A percentile compares a stretch with the other conserved stretches of the same genome.
These are phyloP conservation scores for Vireo altiloquus DNA, from an alignment of 2,113 vertebrate species.

Conservation along the genomic window DNA sequence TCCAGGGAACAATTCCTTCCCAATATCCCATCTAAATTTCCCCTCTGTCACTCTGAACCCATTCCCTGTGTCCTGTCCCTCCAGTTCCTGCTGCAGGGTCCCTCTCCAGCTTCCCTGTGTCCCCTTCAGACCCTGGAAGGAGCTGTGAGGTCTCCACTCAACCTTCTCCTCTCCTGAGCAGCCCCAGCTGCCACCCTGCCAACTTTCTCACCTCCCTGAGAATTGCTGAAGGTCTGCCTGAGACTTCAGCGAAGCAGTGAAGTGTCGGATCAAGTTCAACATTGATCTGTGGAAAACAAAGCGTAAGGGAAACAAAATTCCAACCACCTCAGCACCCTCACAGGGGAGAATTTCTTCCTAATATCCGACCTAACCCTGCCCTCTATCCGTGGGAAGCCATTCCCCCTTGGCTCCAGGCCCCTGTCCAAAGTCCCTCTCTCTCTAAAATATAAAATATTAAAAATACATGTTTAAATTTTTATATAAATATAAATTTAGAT, in stretches of 20 bases:
- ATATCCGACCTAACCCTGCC: not conserved
- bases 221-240: not conserved
- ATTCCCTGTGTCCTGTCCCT: fast-evolving
- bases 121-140: not conserved
- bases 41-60: fast-evolving
- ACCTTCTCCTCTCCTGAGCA: not conserved
- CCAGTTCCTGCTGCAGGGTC: not conserved
- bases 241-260: not conserved
- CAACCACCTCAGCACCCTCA: not conserved
- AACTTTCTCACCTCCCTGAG: not conserved
- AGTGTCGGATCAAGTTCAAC: not conserved
- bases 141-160: not conserved
- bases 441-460: not conserved
- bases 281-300: not conserved
- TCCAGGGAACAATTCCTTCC: not conserved
- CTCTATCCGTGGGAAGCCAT: not conserved
- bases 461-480: too few species aligned
- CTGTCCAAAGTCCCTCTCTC: too few species aligned
- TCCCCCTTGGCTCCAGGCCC: not conserved
- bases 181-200: not conserved
- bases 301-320: not conserved
- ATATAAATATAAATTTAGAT: not conserved
- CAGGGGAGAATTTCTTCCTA: not conserved
- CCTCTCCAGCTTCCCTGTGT: not conserved
- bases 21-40: too few species aligned